A percentile compares a stretch with the other conserved stretches of the same genome.
These are phyloP conservation scores for Lepidocyrtinus sp. DNA, from an alignment of 2,888 invertebrate genomes.

Conservation along the genomic window DNA sequence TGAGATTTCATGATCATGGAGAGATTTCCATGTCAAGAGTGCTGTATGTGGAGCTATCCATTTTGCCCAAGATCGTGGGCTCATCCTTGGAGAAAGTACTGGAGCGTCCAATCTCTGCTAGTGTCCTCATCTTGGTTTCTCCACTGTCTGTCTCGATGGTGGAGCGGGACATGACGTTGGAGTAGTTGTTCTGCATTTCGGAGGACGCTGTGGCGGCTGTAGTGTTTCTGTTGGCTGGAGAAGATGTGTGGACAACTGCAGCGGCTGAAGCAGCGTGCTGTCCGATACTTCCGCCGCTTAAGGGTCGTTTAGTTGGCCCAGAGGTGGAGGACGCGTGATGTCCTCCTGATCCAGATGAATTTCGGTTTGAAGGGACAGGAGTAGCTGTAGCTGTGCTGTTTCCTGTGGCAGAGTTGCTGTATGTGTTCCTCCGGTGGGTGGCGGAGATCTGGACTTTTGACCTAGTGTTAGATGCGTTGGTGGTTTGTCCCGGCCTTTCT, in stretches of 20 bases:
- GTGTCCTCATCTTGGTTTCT: conserved; percentile 72
- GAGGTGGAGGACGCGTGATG: conserved; percentile 26
- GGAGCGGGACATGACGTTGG: conserved; percentile 67
- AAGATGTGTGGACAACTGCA: conserved; percentile 10
- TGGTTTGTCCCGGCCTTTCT: conserved; percentile 46
- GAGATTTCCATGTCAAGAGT: conserved; percentile 58
- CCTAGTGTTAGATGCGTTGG: conserved; percentile 20
- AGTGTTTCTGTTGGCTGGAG: conserved; percentile 43
- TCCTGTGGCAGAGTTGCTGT: conserved; percentile 30
- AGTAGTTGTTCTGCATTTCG: conserved; percentile 49
- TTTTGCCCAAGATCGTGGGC: conserved; percentile 76
- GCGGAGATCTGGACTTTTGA: conserved; percentile 40
- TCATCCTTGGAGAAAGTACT: conserved; percentile 84
- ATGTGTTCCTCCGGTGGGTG: conserved; percentile 43
- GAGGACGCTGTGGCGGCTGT: too few relatives aligned
- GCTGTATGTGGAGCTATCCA: conserved; percentile 60
- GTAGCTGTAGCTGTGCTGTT: too few relatives aligned
- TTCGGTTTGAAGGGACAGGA: conserved; percentile 29
- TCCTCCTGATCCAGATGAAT: too few relatives aligned
- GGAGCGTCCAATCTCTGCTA: conserved; percentile 77
- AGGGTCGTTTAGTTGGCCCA: conserved; percentile 33
- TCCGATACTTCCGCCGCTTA: conserved; percentile 34
- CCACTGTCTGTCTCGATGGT: conserved; percentile 68
- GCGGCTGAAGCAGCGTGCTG: neutral
- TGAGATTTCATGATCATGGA: too few relatives aligned